Conservation (phyloP, 2,113 vertebrate species). For the Oryzias celebensis region DNA sequence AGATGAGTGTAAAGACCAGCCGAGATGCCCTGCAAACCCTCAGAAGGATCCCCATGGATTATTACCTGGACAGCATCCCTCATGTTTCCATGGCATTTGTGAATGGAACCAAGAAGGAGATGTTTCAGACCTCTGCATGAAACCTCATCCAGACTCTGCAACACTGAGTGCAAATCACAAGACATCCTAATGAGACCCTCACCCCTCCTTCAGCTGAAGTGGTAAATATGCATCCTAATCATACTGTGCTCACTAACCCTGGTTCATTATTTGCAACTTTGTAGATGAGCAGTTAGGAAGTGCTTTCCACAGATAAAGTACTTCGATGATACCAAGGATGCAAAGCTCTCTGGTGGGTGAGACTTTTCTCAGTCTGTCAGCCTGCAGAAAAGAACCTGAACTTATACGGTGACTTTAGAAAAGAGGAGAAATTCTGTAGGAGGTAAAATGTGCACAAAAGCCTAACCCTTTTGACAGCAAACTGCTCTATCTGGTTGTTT, state of each 20-base stretch:
- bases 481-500: slow-evolving; percentile 99
- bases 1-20: background rate
- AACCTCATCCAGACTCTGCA: slow-evolving; percentile 88
- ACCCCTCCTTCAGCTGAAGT: background rate
- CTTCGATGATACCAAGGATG: slow-evolving; percentile 91
- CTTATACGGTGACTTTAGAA: background rate
- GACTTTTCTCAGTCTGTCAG: slow-evolving; percentile 89
- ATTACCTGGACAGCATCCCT: slow-evolving; percentile 92
- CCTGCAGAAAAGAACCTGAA: slow-evolving; percentile 73
- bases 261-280: slow-evolving; percentile 95
- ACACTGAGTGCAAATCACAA: slow-evolving; percentile 76
- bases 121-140: slow-evolving; percentile 86
- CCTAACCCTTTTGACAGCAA: slow-evolving; percentile 93
- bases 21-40: background rate
- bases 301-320: slow-evolving; percentile 97
- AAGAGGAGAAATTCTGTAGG: background rate
- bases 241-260: slow-evolving; percentile 77
- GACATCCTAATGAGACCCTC: background rate
- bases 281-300: slow-evolving; percentile 93
- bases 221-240: background rate
- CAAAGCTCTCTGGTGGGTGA: slow-evolving; percentile 87
- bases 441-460: background rate
- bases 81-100: slow-evolving; percentile 94
- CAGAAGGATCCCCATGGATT: background rate
- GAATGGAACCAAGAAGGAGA: slow-evolving; percentile 94